Evolutionary conservation across 2,888 invertebrate genomes (phyloP).

Genomic region (Thelaira solivaga): DNA sequence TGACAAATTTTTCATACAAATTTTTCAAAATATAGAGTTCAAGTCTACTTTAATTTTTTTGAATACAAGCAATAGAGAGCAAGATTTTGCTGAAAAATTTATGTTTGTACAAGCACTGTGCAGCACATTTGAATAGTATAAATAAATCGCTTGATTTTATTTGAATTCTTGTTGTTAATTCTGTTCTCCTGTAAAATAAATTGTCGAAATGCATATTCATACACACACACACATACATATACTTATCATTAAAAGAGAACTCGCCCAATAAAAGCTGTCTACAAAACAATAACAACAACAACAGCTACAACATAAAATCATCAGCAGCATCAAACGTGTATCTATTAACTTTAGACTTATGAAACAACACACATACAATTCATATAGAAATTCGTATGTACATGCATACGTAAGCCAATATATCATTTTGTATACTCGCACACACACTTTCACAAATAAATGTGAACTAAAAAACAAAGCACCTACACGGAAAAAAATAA

Average conservation of each 20-base stretch:
- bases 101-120: too few species aligned
- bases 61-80: too few species aligned
- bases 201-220: conserved; percentile 57
- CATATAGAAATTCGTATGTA: neutral
- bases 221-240: neutral
- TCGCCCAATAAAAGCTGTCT: neutral
- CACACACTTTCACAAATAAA: neutral
- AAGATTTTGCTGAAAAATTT: too few species aligned
- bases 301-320: neutral
- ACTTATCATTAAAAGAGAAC: neutral
- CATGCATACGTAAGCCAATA: too few species aligned
- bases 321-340: neutral
- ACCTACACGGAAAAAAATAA: too few species aligned
- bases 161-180: conserved; percentile 21
- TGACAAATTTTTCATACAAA: too few species aligned
- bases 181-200: conserved; percentile 44
- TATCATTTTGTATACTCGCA: neutral
- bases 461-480: conserved; percentile 1
- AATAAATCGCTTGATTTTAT: neutral
- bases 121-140: too few species aligned
- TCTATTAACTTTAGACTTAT: conserved; percentile 28
- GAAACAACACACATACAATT: neutral
- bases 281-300: neutral
- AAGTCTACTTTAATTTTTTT: too few species aligned
- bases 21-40: too few species aligned